A percentile compares a stretch with the other conserved stretches of the same genome.
These are phyloP conservation scores for Dasypus novemcinctus DNA, from an alignment of 2,113 vertebrate genomes.

Conservation along the genomic window DNA sequence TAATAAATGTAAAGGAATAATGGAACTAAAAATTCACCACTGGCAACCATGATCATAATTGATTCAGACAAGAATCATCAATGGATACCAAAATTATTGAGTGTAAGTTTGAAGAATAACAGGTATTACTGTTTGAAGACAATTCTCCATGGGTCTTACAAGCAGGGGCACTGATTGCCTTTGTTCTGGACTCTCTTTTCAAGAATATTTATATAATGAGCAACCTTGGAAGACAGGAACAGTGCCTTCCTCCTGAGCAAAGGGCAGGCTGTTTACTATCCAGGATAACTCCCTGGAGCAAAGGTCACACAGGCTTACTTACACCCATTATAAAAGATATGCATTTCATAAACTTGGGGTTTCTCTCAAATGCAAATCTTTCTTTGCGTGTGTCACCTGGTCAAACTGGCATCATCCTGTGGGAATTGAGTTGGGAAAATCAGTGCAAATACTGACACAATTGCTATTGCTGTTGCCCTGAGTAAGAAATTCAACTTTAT, in stretches of 20 bases:
- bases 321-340: not conserved
- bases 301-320: not conserved
- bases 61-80: slow-evolving; percentile 16
- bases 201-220: not conserved
- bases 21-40: not conserved
- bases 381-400: not conserved
- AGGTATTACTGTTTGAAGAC: not conserved
- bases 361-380: not conserved
- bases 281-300: not conserved
- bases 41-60: not conserved
- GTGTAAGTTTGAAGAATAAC: not conserved
- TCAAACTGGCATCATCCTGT: not conserved
- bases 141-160: not conserved
- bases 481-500: not conserved
- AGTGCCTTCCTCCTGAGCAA: not conserved
- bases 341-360: not conserved
- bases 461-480: not conserved
- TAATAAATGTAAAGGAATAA: not conserved
- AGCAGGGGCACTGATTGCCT: not conserved
- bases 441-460: not conserved
- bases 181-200: not conserved
- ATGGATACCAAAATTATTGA: not conserved
- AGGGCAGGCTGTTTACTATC: not conserved
- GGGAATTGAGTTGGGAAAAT: not conserved
- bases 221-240: not conserved